phyloP scores from a whole-genome alignment of 2,888 invertebrate species.

The Trichogramma dendrolimi region DNA sequence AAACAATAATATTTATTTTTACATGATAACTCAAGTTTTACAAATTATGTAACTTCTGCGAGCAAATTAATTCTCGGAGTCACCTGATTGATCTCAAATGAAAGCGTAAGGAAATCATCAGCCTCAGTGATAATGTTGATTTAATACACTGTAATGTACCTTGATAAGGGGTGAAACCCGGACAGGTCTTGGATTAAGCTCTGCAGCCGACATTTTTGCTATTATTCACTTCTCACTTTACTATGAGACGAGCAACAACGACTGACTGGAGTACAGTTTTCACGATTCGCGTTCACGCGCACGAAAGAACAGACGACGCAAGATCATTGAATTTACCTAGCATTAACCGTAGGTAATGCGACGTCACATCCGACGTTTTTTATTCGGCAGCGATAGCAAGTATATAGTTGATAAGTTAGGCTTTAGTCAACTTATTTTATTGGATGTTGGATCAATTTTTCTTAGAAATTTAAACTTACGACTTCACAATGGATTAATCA shows the following conservation, averaged over 20 bases:
- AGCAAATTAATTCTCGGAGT: too few relatives aligned
- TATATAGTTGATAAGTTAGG: neutral
- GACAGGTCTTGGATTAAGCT: constrained; percentile 57
- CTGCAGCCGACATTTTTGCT: constrained; percentile 46
- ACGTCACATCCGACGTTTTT: constrained; percentile 22
- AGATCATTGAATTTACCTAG: constrained; percentile 2
- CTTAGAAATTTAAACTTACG: too few relatives aligned
- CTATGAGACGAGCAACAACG: neutral
- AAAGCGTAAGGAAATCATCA: too few relatives aligned
- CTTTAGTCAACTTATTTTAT: too few relatives aligned
- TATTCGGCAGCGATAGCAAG: neutral
- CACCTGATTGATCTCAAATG: too few relatives aligned
- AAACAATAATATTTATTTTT: too few relatives aligned
- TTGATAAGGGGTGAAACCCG: constrained; percentile 78
- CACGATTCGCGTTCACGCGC: neutral
- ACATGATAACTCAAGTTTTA: too few relatives aligned
- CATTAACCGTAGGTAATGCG: neutral
- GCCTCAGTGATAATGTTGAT: neutral
- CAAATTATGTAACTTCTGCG: too few relatives aligned
- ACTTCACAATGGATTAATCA: too few relatives aligned
- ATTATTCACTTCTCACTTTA: constrained; percentile 14
- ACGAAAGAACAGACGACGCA: constrained; percentile 2
- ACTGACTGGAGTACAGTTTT: neutral
- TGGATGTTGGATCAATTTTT: too few relatives aligned
- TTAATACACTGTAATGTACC: constrained; percentile 49